Percentiles rank a stretch among this genome's conserved stretches.
Evolutionary conservation across 2,797 vertebrate species (phyloP).

Genomic region (Notoglanidium macrostoma): DNA sequence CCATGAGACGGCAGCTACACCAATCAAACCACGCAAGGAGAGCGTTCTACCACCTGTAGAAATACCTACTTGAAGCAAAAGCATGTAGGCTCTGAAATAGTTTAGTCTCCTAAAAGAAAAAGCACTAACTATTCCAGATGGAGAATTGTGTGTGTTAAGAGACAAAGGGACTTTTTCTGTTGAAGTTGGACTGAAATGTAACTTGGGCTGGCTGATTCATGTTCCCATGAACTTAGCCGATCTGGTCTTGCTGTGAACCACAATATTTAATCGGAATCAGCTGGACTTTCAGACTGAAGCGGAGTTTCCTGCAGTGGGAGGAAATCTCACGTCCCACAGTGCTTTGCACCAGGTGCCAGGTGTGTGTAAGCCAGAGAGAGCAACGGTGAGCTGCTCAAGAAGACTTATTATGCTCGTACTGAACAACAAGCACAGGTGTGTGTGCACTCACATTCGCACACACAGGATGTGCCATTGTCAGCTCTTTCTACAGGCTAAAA

Average conservation of each 20-base stretch:
- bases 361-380: constrained; percentile 54
- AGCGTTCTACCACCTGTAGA: constrained; percentile 36
- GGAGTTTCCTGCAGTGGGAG: constrained; percentile 57
- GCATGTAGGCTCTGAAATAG: background rate
- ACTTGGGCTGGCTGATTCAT: background rate
- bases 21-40: constrained; percentile 34
- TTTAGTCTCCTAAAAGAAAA: background rate
- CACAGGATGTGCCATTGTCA: constrained; percentile 8
- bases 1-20: constrained; percentile 42
- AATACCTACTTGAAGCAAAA: constrained; percentile 7
- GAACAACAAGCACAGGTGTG: constrained; percentile 58
- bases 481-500: background rate
- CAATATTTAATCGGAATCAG: constrained; percentile 62
- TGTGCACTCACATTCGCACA: constrained; percentile 39
- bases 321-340: constrained; percentile 63
- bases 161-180: background rate
- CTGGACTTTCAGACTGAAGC: constrained; percentile 58
- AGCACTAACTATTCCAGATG: background rate
- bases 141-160: background rate
- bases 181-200: background rate
- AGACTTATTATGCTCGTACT: constrained; percentile 57
- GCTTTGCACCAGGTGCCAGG: constrained; percentile 62
- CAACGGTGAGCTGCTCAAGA: constrained; percentile 58
- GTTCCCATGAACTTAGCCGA: constrained; percentile 17
- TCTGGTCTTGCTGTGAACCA: constrained; percentile 54